A percentile compares a stretch with the other conserved stretches of the same genome.
phyloP scores from a whole-genome alignment of 1,140 invertebrate genomes.

The Andricus grossulariae region DNA sequence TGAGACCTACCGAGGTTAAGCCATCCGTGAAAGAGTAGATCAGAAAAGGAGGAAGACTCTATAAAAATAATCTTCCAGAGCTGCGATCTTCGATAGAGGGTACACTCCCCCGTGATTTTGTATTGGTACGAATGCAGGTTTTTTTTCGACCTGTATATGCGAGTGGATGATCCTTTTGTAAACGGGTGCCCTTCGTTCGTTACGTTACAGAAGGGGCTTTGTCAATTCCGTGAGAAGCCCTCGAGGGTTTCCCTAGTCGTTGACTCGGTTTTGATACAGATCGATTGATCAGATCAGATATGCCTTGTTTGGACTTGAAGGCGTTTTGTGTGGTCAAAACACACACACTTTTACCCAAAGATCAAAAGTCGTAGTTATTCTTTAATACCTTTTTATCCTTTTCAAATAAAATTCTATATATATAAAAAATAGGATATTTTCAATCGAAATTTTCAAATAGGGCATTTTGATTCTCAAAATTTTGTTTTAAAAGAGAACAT shows the following conservation, averaged over 20 bases:
- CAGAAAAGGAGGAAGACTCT: conserved; percentile 1
- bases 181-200: not conserved
- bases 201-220: not conserved
- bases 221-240: conserved; percentile 19
- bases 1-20: not conserved
- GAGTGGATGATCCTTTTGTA: conserved; percentile 24
- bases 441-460: too few relatives aligned
- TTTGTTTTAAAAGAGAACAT: too few relatives aligned
- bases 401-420: too few relatives aligned
- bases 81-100: conserved; percentile 13
- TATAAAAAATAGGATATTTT: too few relatives aligned
- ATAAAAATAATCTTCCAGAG: conserved; percentile 31
- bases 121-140: conserved; percentile 17
- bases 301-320: not conserved
- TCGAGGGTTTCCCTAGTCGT: conserved; percentile 13
- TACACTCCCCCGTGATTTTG: conserved; percentile 8
- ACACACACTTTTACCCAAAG: not conserved
- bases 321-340: conserved; percentile 14
- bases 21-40: conserved; percentile 19
- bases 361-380: not conserved
- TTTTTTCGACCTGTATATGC: conserved; percentile 6
- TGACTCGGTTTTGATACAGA: conserved; percentile 13
- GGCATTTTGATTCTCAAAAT: too few relatives aligned
- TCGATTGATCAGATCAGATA: conserved; percentile 12
- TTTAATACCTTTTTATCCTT: too few relatives aligned